Base-by-base conservation (phyloP, 2,888 invertebrate genomes). In the Spodoptera littoralis region DNA sequence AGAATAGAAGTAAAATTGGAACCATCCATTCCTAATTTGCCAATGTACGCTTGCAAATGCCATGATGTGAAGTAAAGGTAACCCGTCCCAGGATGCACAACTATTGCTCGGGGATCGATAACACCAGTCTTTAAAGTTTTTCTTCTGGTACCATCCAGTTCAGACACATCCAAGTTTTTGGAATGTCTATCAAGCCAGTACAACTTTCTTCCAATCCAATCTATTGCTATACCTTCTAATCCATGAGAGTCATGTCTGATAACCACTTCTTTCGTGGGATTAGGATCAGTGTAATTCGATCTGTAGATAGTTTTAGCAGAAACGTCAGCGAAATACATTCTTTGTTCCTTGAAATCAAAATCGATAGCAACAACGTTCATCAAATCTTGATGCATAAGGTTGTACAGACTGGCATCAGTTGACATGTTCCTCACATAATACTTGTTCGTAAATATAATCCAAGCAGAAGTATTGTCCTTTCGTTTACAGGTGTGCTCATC, bases 391-490 rank as follows among this genome's bases (percentile, higher is more conserved):
- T 98, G 98, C 82, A 99, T 96, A 13, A 99, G 95, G 82, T 97
- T 97, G 87, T 99, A 99, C 11, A 96, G 94, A 4, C 96, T 93
- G 0, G 98, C 99, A 86, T 99, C 99, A 0, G 97, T 95, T 0
- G 99, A 98, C 96, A 99, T 98, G 84, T 99, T 99, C 57, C 99
- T 95, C 2, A 99, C 97, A 90, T 99, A 99, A 90, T 99, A 99
- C 84, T 99, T 98, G 88, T 99, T 99, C 12, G 99, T 98, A 87
- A 99, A 98, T 58, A 99, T 96, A 13, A 99, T 91, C 98, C 98
- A 99, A 0, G 99, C 98, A 41, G 96, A 92, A 65, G 95, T 96
- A 79, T 96, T 96, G 82, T 99, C 98, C 79, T 96, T 96, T 44
- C 98, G 96, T 89, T 99, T 99, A 91, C 99, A 99, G 0, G 98